A percentile compares a stretch with the other conserved stretches of the same genome.
Conservation (phyloP, 2,113 vertebrate genomes). For the Anthoscopus minutus region DNA sequence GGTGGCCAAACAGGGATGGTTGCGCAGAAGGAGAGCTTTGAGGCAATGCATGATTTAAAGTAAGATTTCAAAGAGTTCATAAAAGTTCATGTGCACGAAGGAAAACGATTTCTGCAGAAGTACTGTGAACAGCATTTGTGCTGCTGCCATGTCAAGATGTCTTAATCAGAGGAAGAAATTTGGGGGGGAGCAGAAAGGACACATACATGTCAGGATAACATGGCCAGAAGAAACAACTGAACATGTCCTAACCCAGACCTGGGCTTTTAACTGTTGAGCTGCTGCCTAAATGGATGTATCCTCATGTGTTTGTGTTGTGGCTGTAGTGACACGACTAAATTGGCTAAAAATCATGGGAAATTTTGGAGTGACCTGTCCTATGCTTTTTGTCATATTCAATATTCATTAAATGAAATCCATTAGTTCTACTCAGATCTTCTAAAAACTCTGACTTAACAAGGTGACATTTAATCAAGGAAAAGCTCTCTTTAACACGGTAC, state of each 20-base stretch:
- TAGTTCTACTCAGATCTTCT: background rate
- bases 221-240: background rate
- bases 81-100: background rate
- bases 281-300: background rate
- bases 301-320: background rate
- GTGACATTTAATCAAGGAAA: background rate
- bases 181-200: background rate
- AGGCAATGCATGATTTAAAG: background rate
- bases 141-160: background rate
- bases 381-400: background rate
- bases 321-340: background rate
- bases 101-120: background rate
- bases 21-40: background rate
- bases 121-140: background rate
- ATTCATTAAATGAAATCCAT: background rate
- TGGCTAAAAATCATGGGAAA: background rate
- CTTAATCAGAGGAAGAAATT: background rate
- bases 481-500: background rate
- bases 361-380: background rate
- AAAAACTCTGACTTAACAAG: background rate
- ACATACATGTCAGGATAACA: background rate
- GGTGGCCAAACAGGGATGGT: background rate
- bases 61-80: background rate
- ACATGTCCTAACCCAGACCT: accelerated
- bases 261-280: background rate